Percentiles rank a stretch among this genome's conserved stretches.
Evolutionary conservation across 2,113 vertebrate species (phyloP).

Genomic region (Sylvia atricapilla): DNA sequence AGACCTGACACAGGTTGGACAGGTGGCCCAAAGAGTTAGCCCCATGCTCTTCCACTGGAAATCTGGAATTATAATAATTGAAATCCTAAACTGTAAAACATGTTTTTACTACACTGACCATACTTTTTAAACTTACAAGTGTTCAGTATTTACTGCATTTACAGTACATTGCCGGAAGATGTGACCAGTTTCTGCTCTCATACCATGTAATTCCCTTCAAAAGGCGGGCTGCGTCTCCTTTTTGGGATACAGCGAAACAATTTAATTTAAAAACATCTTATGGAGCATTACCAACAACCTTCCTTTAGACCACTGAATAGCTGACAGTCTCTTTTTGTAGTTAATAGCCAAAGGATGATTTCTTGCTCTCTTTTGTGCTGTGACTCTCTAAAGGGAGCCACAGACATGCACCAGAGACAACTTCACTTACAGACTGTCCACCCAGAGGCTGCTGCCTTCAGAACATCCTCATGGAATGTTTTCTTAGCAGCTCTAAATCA

Average conservation of each 20-base stretch:
- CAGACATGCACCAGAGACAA: neutral
- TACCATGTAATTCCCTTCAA: neutral
- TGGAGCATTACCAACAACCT: neutral
- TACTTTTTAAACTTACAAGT: neutral
- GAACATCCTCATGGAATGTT: neutral
- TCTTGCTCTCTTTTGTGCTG: neutral
- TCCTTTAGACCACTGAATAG: neutral
- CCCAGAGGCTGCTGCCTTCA: neutral
- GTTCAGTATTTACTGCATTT: neutral
- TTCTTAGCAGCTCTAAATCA: neutral
- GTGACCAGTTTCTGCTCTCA: neutral
- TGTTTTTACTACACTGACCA: neutral
- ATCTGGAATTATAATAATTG: neutral
- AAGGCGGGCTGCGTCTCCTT: neutral
- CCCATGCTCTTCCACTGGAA: neutral
- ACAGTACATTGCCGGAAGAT: neutral
- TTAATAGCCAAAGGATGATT: neutral
- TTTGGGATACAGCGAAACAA: neutral
- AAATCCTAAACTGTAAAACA: neutral
- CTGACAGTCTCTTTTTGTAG: neutral
- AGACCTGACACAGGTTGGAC: neutral
- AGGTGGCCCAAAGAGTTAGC: neutral
- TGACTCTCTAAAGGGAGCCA: neutral
- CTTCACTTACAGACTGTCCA: neutral
- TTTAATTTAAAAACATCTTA: neutral